phyloP scores from a whole-genome alignment of 2,888 invertebrate species.

The Eupithecia centaureata region DNA sequence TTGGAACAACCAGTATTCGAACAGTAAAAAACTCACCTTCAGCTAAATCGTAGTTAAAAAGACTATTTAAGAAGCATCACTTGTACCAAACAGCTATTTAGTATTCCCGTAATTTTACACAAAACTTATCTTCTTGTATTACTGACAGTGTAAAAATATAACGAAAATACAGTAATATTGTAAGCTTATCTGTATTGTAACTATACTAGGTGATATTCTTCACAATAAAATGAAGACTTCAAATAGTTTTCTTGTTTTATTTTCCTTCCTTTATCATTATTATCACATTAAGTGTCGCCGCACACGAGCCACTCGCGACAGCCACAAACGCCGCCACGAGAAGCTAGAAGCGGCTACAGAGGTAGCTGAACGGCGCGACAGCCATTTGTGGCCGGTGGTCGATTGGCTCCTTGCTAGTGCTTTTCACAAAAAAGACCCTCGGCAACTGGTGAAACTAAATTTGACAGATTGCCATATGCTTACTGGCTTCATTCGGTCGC shows the following conservation, averaged over 20 bases:
- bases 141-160: conserved; percentile 57
- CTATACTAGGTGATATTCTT: conserved; percentile 78
- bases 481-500: too few species aligned
- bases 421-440: too few species aligned
- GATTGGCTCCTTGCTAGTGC: too few species aligned
- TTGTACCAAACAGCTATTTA: conserved; percentile 19
- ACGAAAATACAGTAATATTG: conserved; percentile 77
- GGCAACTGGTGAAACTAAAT: too few species aligned
- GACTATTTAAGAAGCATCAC: conserved; percentile 1
- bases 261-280: not conserved
- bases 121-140: conserved; percentile 18
- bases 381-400: too few species aligned
- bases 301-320: too few species aligned
- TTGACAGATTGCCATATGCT: too few species aligned
- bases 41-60: conserved; percentile 1
- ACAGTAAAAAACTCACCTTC: conserved; percentile 12
- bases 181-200: conserved; percentile 77
- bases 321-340: too few species aligned
- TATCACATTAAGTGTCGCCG: too few species aligned
- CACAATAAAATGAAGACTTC: conserved; percentile 83
- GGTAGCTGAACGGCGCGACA: too few species aligned
- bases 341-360: too few species aligned
- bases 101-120: conserved; percentile 44
- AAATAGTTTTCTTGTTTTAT: conserved; percentile 62
- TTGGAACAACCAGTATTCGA: not conserved